Base-by-base conservation (phyloP, 2,797 vertebrate genomes). In the Phrynocephalus guinanensis region DNA sequence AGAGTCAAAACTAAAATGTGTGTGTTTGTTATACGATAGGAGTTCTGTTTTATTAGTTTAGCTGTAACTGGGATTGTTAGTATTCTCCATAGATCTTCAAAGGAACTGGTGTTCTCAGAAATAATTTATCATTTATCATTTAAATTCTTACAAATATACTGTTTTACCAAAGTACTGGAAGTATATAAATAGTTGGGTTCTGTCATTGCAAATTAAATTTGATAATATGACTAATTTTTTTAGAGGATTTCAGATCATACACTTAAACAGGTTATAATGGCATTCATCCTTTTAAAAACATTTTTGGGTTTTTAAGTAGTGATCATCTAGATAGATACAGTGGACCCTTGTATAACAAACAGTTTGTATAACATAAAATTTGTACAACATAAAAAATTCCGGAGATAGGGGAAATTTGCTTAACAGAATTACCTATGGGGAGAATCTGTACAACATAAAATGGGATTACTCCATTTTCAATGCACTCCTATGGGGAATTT, bases 41-140 rank as follows among this genome's bases (percentile, higher is more conserved):
- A 76, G 18, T 26, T 72, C 67, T 68, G 83, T 85, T 67, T 88
- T 84, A 38, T 83, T 86, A 67, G 26, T 63, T 85, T n/a, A 48
- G 76, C 44, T 68, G 11, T 70, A 60, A 60, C 82, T 83, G 82
- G 86, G n/a, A 56, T 83, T 87, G 77, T 82, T 87, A 77, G 56
- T 72, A 85, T 85, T 85, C 50, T 13, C 28, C 71, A 77, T 82
- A 70, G 83, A 77, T 85, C 79, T 76, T 76, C 70, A 81, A 60
- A 10, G 68, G 79, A 88, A 88, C 77, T 85, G 79, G 48, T 82
- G 83, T 70, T 82, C 67, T 76, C 50, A 48, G 82, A 88, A 50
- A 56, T 68, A 87, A 79, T 79, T 44, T 24, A 26, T 76, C 30
- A 75, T 82, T 82, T 63, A 11, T 82, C 71, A 10, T 82, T 85